phyloP scores from a whole-genome alignment of 2,888 invertebrate species.

The Mesochorus sp. region DNA sequence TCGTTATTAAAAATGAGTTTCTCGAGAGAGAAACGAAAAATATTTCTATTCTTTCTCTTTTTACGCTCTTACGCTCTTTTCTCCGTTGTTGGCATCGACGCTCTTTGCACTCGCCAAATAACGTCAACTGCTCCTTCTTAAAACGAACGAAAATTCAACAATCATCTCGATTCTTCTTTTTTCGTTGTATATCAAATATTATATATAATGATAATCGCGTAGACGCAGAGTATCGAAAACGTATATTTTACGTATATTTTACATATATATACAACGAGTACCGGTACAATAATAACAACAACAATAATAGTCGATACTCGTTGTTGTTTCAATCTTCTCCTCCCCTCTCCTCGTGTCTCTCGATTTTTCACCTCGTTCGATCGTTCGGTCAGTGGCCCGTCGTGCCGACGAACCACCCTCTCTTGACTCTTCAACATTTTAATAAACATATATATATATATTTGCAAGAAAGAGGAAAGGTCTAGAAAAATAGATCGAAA shows the following conservation, averaged over 20 bases:
- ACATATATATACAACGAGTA: slow-evolving; percentile 22
- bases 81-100: slow-evolving; percentile 53
- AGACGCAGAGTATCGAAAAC: no score
- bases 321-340: slow-evolving; percentile 41
- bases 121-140: no score
- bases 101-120: no score
- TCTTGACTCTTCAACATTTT: neutral
- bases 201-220: no score
- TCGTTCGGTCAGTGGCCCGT: slow-evolving; percentile 40
- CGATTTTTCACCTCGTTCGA: slow-evolving; percentile 15
- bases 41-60: slow-evolving; percentile 7
- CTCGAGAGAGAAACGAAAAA: no score
- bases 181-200: neutral
- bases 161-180: neutral
- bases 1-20: no score
- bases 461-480: no score
- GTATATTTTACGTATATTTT: slow-evolving; percentile 13
- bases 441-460: no score
- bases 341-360: neutral
- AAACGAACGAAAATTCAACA: no score
- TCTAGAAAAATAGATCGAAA: no score
- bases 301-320: slow-evolving; percentile 31
- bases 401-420: slow-evolving; percentile 46
- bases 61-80: slow-evolving; percentile 18
- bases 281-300: slow-evolving; percentile 38